A percentile compares a stretch with the other conserved stretches of the same genome.
Conservation (phyloP, 2,888 invertebrate species). For the Oscheius sp. region DNA sequence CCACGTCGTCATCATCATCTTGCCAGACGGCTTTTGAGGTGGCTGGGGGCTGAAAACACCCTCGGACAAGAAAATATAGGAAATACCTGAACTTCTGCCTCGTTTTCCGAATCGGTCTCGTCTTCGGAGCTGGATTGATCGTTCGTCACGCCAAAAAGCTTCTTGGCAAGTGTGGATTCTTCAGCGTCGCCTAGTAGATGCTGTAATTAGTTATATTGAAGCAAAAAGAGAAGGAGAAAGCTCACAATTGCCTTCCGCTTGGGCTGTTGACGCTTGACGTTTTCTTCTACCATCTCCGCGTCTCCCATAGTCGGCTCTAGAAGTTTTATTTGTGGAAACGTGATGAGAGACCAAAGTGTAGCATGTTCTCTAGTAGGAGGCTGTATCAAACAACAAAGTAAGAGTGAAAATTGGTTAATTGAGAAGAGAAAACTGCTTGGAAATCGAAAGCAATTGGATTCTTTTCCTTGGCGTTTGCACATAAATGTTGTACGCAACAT, state of each 20-base stretch:
- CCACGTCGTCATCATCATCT: constrained; percentile 53
- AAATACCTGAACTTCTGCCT: background rate
- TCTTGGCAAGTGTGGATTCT: constrained; percentile 25
- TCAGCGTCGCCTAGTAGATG: constrained; percentile 8
- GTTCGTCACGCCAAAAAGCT: constrained; percentile 17
- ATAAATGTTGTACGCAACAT: too few species aligned
- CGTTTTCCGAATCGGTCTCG: constrained; percentile 13
- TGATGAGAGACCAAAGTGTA: too few species aligned
- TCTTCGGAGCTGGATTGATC: constrained; percentile 8
- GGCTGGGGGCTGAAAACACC: background rate
- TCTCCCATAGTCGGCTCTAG: background rate
- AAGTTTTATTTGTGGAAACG: too few species aligned
- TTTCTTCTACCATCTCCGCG: background rate
- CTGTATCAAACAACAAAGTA: too few species aligned
- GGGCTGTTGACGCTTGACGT: too few species aligned
- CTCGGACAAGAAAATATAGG: background rate
- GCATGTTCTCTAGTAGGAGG: too few species aligned
- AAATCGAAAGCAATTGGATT: too few species aligned
- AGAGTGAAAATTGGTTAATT: too few species aligned
- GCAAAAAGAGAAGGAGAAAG: too few species aligned
- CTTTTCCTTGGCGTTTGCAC: too few species aligned
- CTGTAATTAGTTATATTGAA: background rate
- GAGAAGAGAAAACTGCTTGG: too few species aligned
- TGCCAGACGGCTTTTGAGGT: constrained; percentile 44
- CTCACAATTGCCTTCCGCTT: too few species aligned